Base-by-base conservation (phyloP, 1,140 invertebrate species). In the Caenorhabditis briggsae region DNA sequence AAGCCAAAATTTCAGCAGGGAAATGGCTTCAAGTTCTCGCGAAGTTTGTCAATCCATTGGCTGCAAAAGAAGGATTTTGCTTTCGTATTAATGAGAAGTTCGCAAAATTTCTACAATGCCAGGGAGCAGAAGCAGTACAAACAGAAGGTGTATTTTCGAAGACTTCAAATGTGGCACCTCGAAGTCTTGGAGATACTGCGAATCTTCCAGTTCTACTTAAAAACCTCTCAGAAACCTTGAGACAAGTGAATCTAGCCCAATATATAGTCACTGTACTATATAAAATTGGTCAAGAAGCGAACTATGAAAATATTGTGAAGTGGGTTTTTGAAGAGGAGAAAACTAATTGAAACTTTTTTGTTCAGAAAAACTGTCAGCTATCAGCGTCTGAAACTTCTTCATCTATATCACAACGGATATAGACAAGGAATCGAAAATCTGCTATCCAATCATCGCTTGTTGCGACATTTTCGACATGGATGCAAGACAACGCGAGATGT, bases 11-110 rank as follows among this genome's bases (percentile, higher is more conserved):
- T 74, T 20, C 20, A 78, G 70, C 20, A 2, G 9, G 12, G 20
- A 78, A 23, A 78, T 78, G 70, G 70, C 7, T 23, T 78, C 43
- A 46, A 20, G 1, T 78, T 20, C 33, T 78, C 0, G 2, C 14
- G 5, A 33, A 78, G n/a, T 78, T 78, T 14, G 23, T 53, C 2
- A 25, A 11, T 11, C 43, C 70, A 23, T n/a, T 78, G 0, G 16
- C 70, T 23, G 70, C 46, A 18, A 53, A 14, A 78, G 14, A 50
- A 11, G 70, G 70, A 23, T 78, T 50, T 50, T 78, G 46, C 9
- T 78, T 53, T 23, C 70, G 70, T 9, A 78, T 78, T 20, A 46
- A 53, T 12, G 70, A 78, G 14, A 78, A 78, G 9, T 78, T 50
- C 23, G 46, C 46, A 12, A 16, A 23, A 78, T 46, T 11, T 7